Evolutionary conservation across 2,888 invertebrate genomes (phyloP), one percentile per base, ranked within the genome.

Genomic region (Dascillus cervinus): DNA sequence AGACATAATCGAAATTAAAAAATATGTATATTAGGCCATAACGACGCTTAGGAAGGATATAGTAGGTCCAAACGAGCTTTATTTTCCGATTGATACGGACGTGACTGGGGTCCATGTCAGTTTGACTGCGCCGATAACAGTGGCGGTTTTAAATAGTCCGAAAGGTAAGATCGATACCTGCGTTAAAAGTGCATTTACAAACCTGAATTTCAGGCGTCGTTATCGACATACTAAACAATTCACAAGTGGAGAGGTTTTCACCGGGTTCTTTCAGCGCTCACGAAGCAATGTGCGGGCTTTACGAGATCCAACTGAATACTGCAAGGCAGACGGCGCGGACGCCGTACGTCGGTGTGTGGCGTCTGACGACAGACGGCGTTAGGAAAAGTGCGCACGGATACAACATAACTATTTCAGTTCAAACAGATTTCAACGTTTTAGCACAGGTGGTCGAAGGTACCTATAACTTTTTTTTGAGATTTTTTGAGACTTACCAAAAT

Each of bases 181-280:
- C n/a, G n/a, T n/a, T n/a, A n/a, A n/a, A n/a, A n/a, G n/a, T n/a
- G n/a, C n/a, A n/a, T n/a, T n/a, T n/a, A n/a, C n/a, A n/a, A n/a
- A 20, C 19, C n/a, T 32, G 28, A 39, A 26, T 37, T 29, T 17
- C 60, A 73, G 74, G 65, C 13, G 65, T 68, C 8, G 66, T 66
- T 51, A 66, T 73, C 23, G 67, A 73, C 50, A 52, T 74, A 3
- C 65, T 66, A 60, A 69, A 71, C 55, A 48, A 47, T 11, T 55
- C 66, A 1, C 69, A 69, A 2, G 67, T 72, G n/a, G 50, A 54
- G 0, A 41, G 54, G 9, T 73, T 71, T 60, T 70, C 71, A 0
- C 42, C 58, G 2, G 52, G 64, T 24, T 59, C 58, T 22, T 49
- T 52, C 35, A 29, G 33, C 26, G 37, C 38, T 27, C 37, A 25